phyloP scores from a whole-genome alignment of 1,140 invertebrate genomes.

The Nylanderia fulva region DNA sequence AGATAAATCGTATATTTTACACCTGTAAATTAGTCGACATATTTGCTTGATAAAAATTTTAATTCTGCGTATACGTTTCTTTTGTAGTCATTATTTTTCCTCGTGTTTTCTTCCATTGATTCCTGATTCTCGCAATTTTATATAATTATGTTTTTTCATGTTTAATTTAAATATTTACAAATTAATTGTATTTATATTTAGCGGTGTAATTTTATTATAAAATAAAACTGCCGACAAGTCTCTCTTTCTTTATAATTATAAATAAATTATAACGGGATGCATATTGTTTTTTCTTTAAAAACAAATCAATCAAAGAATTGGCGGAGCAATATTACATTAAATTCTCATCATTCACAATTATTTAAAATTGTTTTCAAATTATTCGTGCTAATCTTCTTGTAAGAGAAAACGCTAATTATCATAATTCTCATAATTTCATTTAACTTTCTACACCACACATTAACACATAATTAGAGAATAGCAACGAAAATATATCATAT shows the following conservation, averaged over 20 bases:
- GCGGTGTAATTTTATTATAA: not conserved
- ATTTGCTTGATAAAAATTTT: not conserved
- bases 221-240: not conserved
- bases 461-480: not conserved
- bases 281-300: not conserved
- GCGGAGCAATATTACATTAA: conserved; percentile 6
- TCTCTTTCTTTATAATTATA: not conserved
- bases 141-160: not conserved
- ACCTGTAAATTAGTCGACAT: not conserved
- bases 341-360: not conserved
- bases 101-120: not conserved
- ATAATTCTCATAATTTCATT: not conserved
- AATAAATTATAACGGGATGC: not conserved
- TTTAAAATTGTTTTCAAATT: not conserved
- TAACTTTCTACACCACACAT: not conserved
- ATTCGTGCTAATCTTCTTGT: not conserved
- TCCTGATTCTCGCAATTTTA: not conserved
- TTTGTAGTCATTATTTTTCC: not conserved
- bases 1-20: not conserved
- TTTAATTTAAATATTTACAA: conserved; percentile 2
- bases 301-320: not conserved
- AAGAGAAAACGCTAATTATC: not conserved
- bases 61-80: not conserved
- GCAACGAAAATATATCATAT: not conserved
- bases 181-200: conserved; percentile 16